A percentile compares a stretch with the other conserved stretches of the same genome.
Evolutionary conservation across 2,113 vertebrate species (phyloP).

Genomic region (Furnarius figulus): DNA sequence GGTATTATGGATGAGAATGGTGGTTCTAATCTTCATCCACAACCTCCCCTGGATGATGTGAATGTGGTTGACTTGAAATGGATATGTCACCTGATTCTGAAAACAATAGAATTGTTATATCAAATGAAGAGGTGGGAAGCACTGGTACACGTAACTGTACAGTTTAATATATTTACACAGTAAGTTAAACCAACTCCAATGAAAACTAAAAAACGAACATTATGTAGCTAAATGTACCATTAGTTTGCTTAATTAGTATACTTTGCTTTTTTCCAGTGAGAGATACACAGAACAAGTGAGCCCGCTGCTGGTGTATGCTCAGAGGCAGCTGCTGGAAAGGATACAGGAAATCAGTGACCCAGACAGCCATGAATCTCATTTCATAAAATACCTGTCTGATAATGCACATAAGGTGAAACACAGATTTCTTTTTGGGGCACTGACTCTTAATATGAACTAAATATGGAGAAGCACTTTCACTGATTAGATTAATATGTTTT

Average conservation of each 20-base stretch:
- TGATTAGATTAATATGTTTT: not conserved
- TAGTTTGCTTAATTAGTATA: not conserved
- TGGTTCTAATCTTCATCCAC: constrained; percentile 80
- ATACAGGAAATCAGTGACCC: constrained; percentile 66
- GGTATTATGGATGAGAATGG: constrained; percentile 79
- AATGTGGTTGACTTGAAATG: constrained; percentile 85
- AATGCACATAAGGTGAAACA: constrained; percentile 77
- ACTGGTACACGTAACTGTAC: constrained; percentile 84
- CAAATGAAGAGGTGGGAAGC: constrained; percentile 86
- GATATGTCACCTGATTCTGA: constrained; percentile 81
- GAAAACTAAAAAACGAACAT: not conserved
- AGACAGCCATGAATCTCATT: constrained; percentile 70
- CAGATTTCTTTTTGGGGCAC: not conserved
- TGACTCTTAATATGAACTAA: not conserved
- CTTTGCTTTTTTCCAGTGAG: constrained; percentile 72
- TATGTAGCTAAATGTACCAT: not conserved
- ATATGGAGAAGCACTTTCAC: not conserved
- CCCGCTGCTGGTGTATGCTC: constrained; percentile 86
- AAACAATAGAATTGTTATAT: constrained; percentile 86
- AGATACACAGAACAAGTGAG: constrained; percentile 83
- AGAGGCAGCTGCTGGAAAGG: constrained; percentile 84
- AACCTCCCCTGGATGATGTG: constrained; percentile 80
- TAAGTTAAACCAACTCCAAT: constrained; percentile 60
- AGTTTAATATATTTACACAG: constrained; percentile 87
- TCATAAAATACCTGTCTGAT: constrained; percentile 52